Conservation (phyloP, 2,888 invertebrate genomes). For the Megalurothrips usitatus region DNA sequence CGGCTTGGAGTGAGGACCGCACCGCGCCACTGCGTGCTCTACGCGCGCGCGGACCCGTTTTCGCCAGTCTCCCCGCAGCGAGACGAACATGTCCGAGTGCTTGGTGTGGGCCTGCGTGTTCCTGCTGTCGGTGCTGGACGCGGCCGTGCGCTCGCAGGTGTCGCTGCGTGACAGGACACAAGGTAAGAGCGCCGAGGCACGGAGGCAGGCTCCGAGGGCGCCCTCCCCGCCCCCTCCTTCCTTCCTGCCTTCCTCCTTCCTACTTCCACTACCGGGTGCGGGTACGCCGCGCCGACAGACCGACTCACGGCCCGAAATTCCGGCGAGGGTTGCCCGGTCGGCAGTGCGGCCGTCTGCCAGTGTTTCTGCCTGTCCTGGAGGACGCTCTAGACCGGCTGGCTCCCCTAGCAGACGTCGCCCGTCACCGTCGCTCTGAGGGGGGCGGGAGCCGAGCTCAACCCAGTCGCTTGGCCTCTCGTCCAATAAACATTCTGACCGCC, state of each 20-base stretch:
- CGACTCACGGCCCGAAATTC: background rate
- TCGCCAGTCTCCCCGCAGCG: background rate
- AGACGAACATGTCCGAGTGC: constrained; percentile 16
- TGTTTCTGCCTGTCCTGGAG: background rate
- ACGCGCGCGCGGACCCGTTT: background rate
- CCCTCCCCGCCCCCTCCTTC: background rate
- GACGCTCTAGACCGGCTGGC: background rate
- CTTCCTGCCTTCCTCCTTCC: background rate
- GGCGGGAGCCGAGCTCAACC: too few relatives aligned
- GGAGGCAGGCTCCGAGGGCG: background rate
- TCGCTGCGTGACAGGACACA: constrained; percentile 7
- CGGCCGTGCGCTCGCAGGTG: background rate
- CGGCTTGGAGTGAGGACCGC: background rate
- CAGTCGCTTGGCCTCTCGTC: background rate
- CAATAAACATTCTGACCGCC: too few relatives aligned
- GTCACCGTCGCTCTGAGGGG: too few relatives aligned
- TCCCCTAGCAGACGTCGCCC: background rate
- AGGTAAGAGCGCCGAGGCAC: background rate
- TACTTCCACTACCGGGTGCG: background rate
- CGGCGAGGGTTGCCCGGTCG: background rate
- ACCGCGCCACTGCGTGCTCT: background rate
- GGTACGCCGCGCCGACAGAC: background rate
- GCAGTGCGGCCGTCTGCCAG: background rate
- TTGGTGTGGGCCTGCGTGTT: background rate
- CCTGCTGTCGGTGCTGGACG: background rate